phyloP scores from a whole-genome alignment of 2,797 vertebrate genomes.

The Tachyglossus aculeatus region DNA sequence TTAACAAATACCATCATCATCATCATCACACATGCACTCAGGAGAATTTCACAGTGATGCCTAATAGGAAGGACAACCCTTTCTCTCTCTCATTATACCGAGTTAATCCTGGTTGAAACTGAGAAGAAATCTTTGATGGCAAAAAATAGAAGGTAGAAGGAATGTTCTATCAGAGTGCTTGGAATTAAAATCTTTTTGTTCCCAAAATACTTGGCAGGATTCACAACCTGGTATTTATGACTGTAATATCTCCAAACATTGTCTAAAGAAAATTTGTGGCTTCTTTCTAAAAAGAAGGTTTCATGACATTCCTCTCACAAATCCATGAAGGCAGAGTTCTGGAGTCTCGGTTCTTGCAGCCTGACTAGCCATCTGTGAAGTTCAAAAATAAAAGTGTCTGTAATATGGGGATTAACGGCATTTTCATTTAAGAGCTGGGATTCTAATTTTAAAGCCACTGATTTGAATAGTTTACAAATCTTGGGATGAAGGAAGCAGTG shows the following conservation, averaged over 20 bases:
- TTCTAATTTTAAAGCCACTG: constrained; percentile 54
- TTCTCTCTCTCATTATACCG: too few species aligned
- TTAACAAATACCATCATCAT: too few species aligned
- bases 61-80: too few species aligned
- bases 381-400: constrained; percentile 9
- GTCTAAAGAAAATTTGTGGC: neutral
- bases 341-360: constrained; percentile 2
- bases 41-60: too few species aligned
- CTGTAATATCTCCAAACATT: constrained; percentile 1
- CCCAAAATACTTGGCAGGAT: neutral
- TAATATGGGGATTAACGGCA: constrained; percentile 28
- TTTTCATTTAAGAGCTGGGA: constrained; percentile 43
- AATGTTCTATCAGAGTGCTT: neutral
- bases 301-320: constrained; percentile 21
- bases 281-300: constrained; percentile 30
- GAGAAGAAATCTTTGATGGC: neutral
- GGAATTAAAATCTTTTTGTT: neutral
- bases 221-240: constrained; percentile 10
- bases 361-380: neutral
- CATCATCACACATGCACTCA: too few species aligned
- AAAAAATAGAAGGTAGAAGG: neutral
- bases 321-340: constrained; percentile 7
- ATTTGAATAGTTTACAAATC: constrained; percentile 62
- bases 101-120: neutral
- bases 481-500: constrained; percentile 42